phyloP scores from a whole-genome alignment of 2,113 vertebrate genomes.

The Platanista minor region DNA sequence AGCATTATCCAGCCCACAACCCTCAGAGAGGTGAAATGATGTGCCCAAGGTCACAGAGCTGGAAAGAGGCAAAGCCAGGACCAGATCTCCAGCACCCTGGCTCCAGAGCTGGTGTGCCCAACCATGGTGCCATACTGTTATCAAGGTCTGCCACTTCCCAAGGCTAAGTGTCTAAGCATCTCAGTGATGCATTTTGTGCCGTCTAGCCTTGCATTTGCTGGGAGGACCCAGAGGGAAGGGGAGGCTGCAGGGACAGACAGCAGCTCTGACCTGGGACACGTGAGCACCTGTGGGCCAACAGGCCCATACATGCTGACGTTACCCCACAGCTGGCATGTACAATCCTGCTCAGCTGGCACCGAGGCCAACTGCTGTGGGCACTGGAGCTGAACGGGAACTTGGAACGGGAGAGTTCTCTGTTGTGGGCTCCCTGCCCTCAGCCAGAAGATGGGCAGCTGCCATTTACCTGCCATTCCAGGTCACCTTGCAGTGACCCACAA shows the following conservation, averaged over 20 bases:
- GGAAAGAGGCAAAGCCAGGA: background rate
- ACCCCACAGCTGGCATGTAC: conserved; percentile 35
- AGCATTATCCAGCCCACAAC: no score
- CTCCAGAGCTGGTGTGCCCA: background rate
- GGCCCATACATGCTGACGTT: background rate
- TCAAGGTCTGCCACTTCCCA: background rate
- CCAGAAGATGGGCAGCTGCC: background rate
- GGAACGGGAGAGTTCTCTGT: conserved; percentile 28
- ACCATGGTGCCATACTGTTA: accelerated
- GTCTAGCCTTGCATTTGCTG: background rate
- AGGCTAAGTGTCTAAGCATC: background rate
- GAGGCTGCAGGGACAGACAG: background rate
- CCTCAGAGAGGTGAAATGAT: background rate
- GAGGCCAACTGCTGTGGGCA: conserved; percentile 68
- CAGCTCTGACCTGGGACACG: background rate
- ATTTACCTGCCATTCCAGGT: background rate
- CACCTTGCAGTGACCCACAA: background rate
- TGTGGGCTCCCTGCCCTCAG: background rate
- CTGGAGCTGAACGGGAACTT: conserved; percentile 17
- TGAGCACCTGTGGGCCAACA: conserved; percentile 26
- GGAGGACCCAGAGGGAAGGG: background rate
- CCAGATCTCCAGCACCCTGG: background rate
- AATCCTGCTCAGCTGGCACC: conserved; percentile 57
- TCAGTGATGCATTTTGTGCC: conserved; percentile 15
- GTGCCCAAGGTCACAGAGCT: background rate